A percentile compares a stretch with the other conserved stretches of the same genome.
phyloP scores from a whole-genome alignment of 2,888 invertebrate species.

The Aphidius colemani region DNA sequence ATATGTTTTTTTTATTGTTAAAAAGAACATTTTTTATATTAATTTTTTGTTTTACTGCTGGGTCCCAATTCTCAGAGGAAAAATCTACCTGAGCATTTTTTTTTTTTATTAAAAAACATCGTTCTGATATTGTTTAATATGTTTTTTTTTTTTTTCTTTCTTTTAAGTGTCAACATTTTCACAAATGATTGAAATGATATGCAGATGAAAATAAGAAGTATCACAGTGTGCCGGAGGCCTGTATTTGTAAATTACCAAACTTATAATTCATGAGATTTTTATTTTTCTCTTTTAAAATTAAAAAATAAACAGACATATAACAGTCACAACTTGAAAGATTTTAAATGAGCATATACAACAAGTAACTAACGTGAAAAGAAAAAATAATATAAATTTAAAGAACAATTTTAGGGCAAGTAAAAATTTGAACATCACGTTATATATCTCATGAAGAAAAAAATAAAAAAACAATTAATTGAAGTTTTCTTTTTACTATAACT shows the following conservation, averaged over 20 bases:
- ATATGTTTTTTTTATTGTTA: too few relatives aligned
- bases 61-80: constrained; percentile 12
- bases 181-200: constrained; percentile 25
- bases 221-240: constrained; percentile 27
- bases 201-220: constrained; percentile 28
- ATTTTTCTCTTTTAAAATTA: too few relatives aligned
- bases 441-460: too few relatives aligned
- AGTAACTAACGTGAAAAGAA: too few relatives aligned
- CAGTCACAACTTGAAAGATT: neutral
- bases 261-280: too few relatives aligned
- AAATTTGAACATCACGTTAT: too few relatives aligned
- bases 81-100: constrained; percentile 1
- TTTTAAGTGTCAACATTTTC: constrained; percentile 5
- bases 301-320: too few relatives aligned
- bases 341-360: neutral
- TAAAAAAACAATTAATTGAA: too few relatives aligned
- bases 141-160: constrained; percentile 4
- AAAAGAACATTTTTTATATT: too few relatives aligned
- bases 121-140: too few relatives aligned
- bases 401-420: neutral
- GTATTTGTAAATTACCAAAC: neutral
- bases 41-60: neutral
- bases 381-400: neutral
- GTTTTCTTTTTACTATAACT: too few relatives aligned
- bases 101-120: constrained; percentile 7